Percentiles rank a stretch among this genome's conserved stretches.
Conservation (phyloP, 2,797 vertebrate species). For the Threskiornis aethiopicus region DNA sequence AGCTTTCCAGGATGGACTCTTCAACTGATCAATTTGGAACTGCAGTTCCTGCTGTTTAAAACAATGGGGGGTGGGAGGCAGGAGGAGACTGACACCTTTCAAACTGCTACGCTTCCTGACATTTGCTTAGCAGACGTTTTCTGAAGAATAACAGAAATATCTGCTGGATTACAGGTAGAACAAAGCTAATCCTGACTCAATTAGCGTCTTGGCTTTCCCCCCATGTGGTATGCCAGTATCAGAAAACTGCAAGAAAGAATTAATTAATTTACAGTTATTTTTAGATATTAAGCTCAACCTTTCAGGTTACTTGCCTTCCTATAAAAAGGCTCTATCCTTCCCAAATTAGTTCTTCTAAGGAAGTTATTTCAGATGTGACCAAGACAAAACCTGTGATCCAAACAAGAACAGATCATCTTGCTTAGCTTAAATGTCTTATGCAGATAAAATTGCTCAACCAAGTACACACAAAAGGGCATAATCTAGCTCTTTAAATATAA, state of each 20-base stretch:
- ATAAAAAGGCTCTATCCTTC: background rate
- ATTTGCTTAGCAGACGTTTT: background rate
- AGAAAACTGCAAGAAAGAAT: background rate
- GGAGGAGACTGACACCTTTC: background rate
- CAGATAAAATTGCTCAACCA: background rate
- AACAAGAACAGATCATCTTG: background rate
- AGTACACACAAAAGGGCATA: background rate
- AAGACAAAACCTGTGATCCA: background rate
- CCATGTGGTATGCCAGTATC: background rate
- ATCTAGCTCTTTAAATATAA: background rate
- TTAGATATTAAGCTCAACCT: background rate
- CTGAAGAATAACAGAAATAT: constrained; percentile 15
- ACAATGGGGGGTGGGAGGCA: rapidly evolving
- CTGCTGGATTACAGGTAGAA: background rate
- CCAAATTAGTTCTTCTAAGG: background rate
- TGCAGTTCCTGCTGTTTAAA: background rate
- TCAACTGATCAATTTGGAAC: background rate
- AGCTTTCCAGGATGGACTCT: background rate
- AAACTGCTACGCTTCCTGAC: background rate
- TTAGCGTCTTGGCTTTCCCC: constrained; percentile 7
- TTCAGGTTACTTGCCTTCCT: background rate
- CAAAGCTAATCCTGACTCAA: constrained; percentile 31
- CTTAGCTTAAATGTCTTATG: background rate
- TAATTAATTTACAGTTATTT: background rate
- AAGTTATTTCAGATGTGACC: background rate